A percentile compares a stretch with the other conserved stretches of the same genome.
These are phyloP conservation scores for Myiotriccus ornatus DNA, from an alignment of 2,797 vertebrate genomes.

Conservation along the genomic window DNA sequence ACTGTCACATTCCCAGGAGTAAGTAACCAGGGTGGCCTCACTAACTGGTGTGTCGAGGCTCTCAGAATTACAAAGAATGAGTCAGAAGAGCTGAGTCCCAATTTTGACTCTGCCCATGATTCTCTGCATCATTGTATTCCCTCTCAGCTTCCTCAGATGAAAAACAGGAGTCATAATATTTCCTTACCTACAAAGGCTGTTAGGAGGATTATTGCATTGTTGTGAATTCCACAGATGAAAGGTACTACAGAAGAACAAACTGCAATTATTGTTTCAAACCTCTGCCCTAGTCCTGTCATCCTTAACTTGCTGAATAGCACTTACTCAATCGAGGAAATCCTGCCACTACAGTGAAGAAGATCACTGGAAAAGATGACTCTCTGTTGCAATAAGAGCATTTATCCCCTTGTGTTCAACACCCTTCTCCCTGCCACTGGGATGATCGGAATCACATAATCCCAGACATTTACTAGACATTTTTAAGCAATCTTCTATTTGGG, in stretches of 20 bases:
- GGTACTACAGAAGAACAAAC: conserved; percentile 46
- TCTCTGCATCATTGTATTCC: conserved; percentile 16
- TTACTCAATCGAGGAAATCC: conserved; percentile 40
- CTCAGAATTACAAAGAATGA: not conserved
- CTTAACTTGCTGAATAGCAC: conserved; percentile 17
- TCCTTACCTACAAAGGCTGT: conserved; percentile 30
- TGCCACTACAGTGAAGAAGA: conserved; percentile 13
- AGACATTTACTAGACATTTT: not conserved
- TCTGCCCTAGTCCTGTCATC: conserved; percentile 49
- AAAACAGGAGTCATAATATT: conserved; percentile 51
- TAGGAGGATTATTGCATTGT: conserved; percentile 50
- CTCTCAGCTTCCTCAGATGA: conserved; percentile 10
- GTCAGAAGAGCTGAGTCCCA: not conserved
- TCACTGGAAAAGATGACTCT: conserved; percentile 15
- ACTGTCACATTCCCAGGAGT: not conserved
- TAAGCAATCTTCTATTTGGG: not conserved
- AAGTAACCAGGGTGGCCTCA: not conserved
- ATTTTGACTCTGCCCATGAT: not conserved
- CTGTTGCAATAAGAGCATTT: conserved; percentile 25
- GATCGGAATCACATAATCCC: not conserved
- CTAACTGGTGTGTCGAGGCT: not conserved
- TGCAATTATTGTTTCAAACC: conserved; percentile 59
- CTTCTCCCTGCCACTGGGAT: not conserved
- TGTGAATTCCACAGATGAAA: conserved; percentile 57
- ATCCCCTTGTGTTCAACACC: conserved; percentile 21